These are phyloP conservation scores for Napeogenes inachia DNA, from an alignment of 2,888 invertebrate genomes.

Conservation along the genomic window DNA sequence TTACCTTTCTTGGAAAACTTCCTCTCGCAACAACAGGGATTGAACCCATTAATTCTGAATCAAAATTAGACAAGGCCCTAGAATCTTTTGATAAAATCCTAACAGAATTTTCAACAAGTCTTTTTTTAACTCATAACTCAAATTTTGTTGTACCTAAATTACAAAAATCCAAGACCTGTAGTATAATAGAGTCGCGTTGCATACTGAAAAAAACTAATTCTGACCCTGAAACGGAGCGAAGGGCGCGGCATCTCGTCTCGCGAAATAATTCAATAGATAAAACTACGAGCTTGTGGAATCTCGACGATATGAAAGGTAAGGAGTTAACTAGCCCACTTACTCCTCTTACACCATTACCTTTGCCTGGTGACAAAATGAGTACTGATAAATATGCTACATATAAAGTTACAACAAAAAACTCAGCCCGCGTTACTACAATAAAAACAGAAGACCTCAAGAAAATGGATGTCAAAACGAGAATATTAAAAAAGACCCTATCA, in stretches of 20 bases:
- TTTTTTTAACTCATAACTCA: slow-evolving; percentile 47
- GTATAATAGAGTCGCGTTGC: slow-evolving; percentile 83
- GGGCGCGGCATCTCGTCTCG: slow-evolving; percentile 56
- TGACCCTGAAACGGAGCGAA: slow-evolving; percentile 58
- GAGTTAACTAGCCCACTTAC: slow-evolving; percentile 64
- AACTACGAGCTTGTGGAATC: slow-evolving; percentile 78
- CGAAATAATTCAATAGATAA: slow-evolving; percentile 73
- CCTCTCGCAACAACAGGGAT: slow-evolving; percentile 32
- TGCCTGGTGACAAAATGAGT: slow-evolving; percentile 61
- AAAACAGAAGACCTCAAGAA: slow-evolving; percentile 71
- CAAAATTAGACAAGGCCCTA: slow-evolving; percentile 66
- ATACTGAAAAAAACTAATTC: slow-evolving; percentile 79
- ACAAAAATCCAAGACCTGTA: slow-evolving; percentile 83
- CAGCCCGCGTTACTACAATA: slow-evolving; percentile 57
- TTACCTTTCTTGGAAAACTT: slow-evolving; percentile 60
- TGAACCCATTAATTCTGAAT: slow-evolving; percentile 42
- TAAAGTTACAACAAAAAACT: slow-evolving; percentile 67
- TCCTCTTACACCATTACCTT: slow-evolving; percentile 50
- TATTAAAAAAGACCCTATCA: slow-evolving; percentile 73
- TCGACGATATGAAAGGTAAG: slow-evolving; percentile 76
- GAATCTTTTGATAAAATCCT: slow-evolving; percentile 73
- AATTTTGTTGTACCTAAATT: slow-evolving; percentile 75
- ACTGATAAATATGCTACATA: slow-evolving; percentile 73
- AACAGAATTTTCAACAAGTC: slow-evolving; percentile 60
- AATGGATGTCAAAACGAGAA: slow-evolving; percentile 75